phyloP scores from a whole-genome alignment of 1,140 invertebrate species.

The Drosophila suzukii region DNA sequence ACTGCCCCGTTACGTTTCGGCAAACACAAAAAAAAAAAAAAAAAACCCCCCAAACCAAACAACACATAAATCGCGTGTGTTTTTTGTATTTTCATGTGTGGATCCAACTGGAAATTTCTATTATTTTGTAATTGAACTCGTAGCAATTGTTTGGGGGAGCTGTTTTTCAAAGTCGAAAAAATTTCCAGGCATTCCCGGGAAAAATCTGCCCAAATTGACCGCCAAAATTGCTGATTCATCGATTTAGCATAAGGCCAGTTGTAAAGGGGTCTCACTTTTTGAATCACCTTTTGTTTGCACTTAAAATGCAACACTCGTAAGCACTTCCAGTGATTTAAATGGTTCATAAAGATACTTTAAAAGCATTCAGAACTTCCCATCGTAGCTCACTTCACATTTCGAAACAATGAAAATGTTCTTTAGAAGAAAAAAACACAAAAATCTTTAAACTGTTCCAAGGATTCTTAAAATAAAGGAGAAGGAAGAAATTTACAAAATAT shows the following conservation, averaged over 20 bases:
- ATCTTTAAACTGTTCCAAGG: too few relatives aligned
- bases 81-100: constrained; percentile 45
- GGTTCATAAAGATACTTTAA: constrained; percentile 2
- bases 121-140: constrained; percentile 77
- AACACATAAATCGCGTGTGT: constrained; percentile 39
- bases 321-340: constrained; percentile 17
- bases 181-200: constrained; percentile 9
- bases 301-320: constrained; percentile 26
- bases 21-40: constrained; percentile 59
- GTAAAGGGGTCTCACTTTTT: constrained; percentile 14
- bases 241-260: too few relatives aligned
- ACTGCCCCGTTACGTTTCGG: constrained; percentile 82
- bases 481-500: too few relatives aligned
- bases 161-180: constrained; percentile 35
- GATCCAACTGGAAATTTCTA: constrained; percentile 77
- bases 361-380: constrained; percentile 7
- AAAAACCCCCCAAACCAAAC: constrained; percentile 10
- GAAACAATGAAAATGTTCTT: not conserved
- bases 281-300: constrained; percentile 29
- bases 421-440: not conserved
- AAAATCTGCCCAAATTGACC: constrained; percentile 21
- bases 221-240: constrained; percentile 36
- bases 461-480: too few relatives aligned
- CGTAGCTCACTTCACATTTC: not conserved
- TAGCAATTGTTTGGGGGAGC: constrained; percentile 32